These are phyloP conservation scores for Gymnobelideus leadbeateri DNA, from an alignment of 2,113 vertebrate species.

Conservation along the genomic window DNA sequence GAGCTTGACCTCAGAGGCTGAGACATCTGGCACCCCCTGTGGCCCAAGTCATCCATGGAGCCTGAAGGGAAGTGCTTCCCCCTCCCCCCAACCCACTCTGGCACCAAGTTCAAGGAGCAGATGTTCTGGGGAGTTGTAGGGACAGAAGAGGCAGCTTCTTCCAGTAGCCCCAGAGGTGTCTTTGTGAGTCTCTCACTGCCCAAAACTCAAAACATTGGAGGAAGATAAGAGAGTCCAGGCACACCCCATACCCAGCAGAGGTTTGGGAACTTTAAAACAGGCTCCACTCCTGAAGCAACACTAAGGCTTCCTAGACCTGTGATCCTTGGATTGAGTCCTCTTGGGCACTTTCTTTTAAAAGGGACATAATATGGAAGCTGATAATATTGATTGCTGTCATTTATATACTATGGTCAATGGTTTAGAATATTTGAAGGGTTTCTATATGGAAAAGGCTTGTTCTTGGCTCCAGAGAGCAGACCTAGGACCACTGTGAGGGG, in stretches of 20 bases:
- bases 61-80: constrained; percentile 64
- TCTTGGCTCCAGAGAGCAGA: neutral
- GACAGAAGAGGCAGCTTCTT: neutral
- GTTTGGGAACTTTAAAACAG: neutral
- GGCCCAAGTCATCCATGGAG: constrained; percentile 65
- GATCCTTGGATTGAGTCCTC: neutral
- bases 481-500: neutral
- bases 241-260: neutral
- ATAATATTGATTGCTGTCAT: neutral
- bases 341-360: neutral
- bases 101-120: constrained; percentile 7
- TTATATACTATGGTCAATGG: neutral
- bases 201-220: neutral
- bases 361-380: neutral
- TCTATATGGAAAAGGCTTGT: neutral
- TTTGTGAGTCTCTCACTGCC: neutral
- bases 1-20: neutral
- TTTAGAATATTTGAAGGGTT: neutral
- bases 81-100: neutral
- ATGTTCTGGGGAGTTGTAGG: neutral
- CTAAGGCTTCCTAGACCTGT: neutral
- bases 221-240: neutral
- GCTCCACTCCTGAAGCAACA: neutral
- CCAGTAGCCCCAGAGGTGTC: neutral
- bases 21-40: neutral